Evolutionary conservation across 2,888 invertebrate species (phyloP).

Genomic region (Nephrotoma appendiculata): DNA sequence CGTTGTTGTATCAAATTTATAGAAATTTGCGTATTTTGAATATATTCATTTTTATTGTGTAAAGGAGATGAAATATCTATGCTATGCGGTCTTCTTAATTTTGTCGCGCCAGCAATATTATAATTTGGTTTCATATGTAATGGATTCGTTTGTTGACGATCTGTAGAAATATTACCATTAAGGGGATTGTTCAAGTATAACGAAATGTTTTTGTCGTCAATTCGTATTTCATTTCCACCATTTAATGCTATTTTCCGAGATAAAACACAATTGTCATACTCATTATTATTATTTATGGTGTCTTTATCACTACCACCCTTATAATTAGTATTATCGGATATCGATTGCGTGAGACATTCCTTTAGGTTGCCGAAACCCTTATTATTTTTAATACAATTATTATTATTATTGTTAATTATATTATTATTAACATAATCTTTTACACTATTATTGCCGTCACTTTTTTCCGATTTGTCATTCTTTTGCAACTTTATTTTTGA

Average conservation of each 20-base stretch:
- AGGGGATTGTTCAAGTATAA: conserved; percentile 17
- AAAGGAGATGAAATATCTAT: conserved; percentile 35
- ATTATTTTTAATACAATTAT: not conserved
- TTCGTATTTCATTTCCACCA: conserved; percentile 16
- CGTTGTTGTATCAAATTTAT: not conserved
- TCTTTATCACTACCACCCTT: not conserved
- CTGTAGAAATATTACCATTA: conserved; percentile 12
- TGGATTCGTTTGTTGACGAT: conserved; percentile 3
- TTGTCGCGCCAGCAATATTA: not conserved
- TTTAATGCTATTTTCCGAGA: conserved; percentile 16
- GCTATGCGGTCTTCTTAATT: conserved; percentile 42
- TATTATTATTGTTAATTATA: not conserved
- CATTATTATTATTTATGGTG: not conserved
- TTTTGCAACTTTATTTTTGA: not conserved
- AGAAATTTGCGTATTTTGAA: conserved; percentile 6
- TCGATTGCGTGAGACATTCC: not conserved
- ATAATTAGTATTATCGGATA: not conserved
- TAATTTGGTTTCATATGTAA: not conserved
- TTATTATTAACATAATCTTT: not conserved
- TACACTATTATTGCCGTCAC: not conserved
- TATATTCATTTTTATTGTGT: conserved; percentile 12
- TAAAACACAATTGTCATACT: conserved; percentile 13
- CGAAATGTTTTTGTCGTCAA: conserved; percentile 18
- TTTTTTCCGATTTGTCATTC: not conserved
- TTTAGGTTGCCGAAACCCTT: not conserved